These are phyloP conservation scores for Aphelinus atriplicis DNA, from an alignment of 1,140 invertebrate species.

Conservation along the genomic window DNA sequence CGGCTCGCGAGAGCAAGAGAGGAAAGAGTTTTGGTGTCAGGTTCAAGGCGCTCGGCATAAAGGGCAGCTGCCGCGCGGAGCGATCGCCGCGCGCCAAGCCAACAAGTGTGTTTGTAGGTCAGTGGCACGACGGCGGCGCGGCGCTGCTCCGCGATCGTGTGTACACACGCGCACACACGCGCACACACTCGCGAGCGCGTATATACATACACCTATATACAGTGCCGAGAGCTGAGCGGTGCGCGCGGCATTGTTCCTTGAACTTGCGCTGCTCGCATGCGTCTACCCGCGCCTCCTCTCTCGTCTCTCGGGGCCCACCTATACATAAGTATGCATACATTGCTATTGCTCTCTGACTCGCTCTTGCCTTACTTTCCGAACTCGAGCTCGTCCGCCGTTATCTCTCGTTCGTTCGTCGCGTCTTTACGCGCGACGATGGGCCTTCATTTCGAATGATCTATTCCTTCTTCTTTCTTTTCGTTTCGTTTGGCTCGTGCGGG, in stretches of 20 bases:
- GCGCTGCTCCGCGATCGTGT: neutral
- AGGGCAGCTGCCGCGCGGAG: too few relatives aligned
- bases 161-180: neutral
- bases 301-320: neutral
- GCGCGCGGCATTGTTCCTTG: too few relatives aligned
- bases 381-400: too few relatives aligned
- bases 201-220: neutral
- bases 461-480: too few relatives aligned
- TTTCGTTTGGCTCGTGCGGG: too few relatives aligned
- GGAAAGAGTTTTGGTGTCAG: constrained; percentile 34
- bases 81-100: constrained; percentile 9
- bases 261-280: neutral
- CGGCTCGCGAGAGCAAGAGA: neutral
- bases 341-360: too few relatives aligned
- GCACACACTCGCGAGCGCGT: neutral
- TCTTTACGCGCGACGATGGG: too few relatives aligned
- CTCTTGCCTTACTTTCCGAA: too few relatives aligned
- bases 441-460: too few relatives aligned
- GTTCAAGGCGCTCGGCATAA: constrained; percentile 22
- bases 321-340: too few relatives aligned
- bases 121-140: constrained; percentile 56
- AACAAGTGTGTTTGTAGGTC: constrained; percentile 63
- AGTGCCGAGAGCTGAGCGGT: too few relatives aligned
- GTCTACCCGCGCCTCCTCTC: constrained; percentile 22
- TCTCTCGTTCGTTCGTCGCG: too few relatives aligned